These are phyloP conservation scores for Pteria penguin DNA, from an alignment of 2,888 invertebrate genomes.

Conservation along the genomic window DNA sequence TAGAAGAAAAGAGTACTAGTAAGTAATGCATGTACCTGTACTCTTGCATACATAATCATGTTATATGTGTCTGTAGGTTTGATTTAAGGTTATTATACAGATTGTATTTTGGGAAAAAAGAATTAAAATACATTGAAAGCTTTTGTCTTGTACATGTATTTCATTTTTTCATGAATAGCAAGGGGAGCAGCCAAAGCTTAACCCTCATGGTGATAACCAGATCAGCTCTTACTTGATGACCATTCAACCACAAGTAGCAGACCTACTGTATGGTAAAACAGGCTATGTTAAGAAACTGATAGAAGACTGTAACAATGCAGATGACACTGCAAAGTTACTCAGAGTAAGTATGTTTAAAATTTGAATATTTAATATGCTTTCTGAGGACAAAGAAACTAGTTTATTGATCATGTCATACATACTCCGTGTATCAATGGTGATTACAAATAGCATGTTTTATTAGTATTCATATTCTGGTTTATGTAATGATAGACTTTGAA, in stretches of 20 bases:
- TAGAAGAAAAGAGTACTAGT: no score
- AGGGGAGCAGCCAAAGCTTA: conserved; percentile 61
- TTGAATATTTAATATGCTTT: no score
- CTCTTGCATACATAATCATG: no score
- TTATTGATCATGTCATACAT: no score
- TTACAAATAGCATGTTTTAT: no score
- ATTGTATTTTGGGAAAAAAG: no score
- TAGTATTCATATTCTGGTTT: background rate
- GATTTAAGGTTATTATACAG: no score
- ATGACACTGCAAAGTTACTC: conserved; percentile 92
- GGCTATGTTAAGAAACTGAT: conserved; percentile 94
- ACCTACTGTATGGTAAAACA: conserved; percentile 90
- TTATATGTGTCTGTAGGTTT: no score
- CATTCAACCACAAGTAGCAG: conserved; percentile 88
- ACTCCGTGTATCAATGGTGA: background rate
- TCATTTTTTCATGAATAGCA: conserved; percentile 13
- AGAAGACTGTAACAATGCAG: conserved; percentile 94
- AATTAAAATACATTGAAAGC: no score
- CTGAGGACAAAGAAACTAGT: no score
- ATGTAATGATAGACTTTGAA: background rate
- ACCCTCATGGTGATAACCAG: conserved; percentile 74
- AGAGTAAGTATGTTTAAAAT: conserved; percentile 66
- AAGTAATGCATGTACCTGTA: no score
- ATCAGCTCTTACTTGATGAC: conserved; percentile 83
- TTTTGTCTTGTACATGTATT: no score